These are phyloP conservation scores for Rapana venosa DNA, from an alignment of 2,888 invertebrate species.

Conservation along the genomic window DNA sequence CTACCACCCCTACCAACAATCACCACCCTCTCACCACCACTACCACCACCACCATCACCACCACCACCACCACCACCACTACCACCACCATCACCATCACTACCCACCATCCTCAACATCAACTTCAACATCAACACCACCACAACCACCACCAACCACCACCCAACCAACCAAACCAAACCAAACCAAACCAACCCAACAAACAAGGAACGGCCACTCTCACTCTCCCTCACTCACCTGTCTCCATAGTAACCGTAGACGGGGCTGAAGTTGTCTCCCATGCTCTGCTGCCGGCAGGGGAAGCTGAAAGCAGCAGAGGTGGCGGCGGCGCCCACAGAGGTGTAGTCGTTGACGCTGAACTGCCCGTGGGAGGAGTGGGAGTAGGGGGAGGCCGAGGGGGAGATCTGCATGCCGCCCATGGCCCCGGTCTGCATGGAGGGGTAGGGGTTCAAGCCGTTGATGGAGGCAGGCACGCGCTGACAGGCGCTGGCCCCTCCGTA, in stretches of 20 bases:
- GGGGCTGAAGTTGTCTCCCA: conserved; percentile 61
- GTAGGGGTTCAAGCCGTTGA: conserved; percentile 50
- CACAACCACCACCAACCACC: background rate
- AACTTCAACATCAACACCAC: background rate
- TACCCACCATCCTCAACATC: background rate
- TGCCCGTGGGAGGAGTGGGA: conserved; percentile 59
- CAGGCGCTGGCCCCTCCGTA: conserved; percentile 59
- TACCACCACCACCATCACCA: too few relatives aligned
- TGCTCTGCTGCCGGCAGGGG: conserved; percentile 65
- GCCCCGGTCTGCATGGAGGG: conserved; percentile 59
- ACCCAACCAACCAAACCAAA: background rate
- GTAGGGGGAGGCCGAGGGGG: conserved; percentile 56
- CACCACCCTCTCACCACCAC: too few relatives aligned
- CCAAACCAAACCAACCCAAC: background rate
- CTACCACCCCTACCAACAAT: background rate
- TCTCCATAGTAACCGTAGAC: conserved; percentile 66
- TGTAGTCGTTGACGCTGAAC: conserved; percentile 65
- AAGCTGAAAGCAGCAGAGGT: conserved; percentile 64
- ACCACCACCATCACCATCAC: background rate
- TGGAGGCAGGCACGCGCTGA: conserved; percentile 55
- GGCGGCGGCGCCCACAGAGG: conserved; percentile 55
- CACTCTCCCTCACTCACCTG: conserved; percentile 50
- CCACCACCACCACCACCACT: too few relatives aligned
- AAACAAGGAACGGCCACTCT: background rate
- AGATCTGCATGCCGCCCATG: conserved; percentile 53